These are phyloP conservation scores for Triplophysa rosa DNA, from an alignment of 2,113 vertebrate genomes.

Conservation along the genomic window DNA sequence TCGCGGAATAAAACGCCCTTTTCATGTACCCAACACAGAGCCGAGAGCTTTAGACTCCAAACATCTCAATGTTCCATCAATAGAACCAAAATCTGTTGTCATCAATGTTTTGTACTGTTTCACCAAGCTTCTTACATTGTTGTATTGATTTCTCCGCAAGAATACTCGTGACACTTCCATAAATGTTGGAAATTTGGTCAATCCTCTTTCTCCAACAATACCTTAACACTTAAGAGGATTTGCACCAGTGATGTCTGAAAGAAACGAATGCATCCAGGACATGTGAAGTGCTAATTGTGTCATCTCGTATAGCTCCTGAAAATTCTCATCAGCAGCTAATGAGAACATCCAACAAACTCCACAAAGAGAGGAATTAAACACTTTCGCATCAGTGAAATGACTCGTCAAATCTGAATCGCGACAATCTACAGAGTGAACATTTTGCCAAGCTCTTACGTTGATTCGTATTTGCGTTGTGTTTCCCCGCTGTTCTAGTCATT, in stretches of 20 bases:
- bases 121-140: not conserved
- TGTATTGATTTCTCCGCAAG: too few species aligned
- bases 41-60: slow-evolving; percentile 17
- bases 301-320: slow-evolving; percentile 31
- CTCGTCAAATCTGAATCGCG: slow-evolving; percentile 21
- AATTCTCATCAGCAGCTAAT: slow-evolving; percentile 46
- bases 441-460: not conserved
- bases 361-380: slow-evolving; percentile 26
- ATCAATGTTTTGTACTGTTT: not conserved
- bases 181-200: too few species aligned
- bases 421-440: slow-evolving; percentile 39
- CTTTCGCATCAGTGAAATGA: slow-evolving; percentile 30
- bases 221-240: too few species aligned
- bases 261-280: too few species aligned
- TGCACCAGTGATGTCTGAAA: too few species aligned
- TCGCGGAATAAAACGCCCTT: slow-evolving; percentile 15
- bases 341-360: slow-evolving; percentile 30
- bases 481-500: not conserved
- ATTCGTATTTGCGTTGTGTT: not conserved
- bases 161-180: too few species aligned
- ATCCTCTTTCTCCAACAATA: too few species aligned
- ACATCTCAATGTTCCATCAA: not conserved
- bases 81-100: not conserved
- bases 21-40: not conserved
- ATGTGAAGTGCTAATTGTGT: slow-evolving; percentile 43